Base-by-base conservation (phyloP, 2,113 vertebrate genomes). In the Corapipo altera region DNA sequence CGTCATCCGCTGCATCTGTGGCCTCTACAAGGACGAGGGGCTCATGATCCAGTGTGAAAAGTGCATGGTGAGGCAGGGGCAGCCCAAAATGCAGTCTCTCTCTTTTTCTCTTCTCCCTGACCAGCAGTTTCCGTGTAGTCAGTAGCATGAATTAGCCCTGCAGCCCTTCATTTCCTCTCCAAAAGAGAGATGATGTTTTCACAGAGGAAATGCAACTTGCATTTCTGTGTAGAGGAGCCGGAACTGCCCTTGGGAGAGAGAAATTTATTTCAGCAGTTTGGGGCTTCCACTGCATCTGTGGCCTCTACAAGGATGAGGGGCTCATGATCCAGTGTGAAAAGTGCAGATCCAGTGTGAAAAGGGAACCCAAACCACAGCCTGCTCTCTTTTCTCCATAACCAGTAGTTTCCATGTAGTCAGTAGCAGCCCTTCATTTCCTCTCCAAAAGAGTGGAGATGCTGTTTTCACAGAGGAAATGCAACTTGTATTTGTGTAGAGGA, bases 31-130 rank as follows among this genome's bases (percentile, higher is more conserved):
- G 95, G 99, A 99, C 1, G 99, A 99, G 95, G 99, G 99, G 67
- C 98, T 99, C 67, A 99, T 99, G 99, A 99, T 99, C 98, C 99
- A 99, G 97, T 99, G 99, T 62, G 99, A 99, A 81, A 99, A 99
- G 97, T 99, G 99, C 98, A 99, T 99, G 99, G 99, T 99, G 90
- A 98, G 98, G 75, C 70, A 16, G 52, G 15, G 26, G 32, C 8
- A 8, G 4, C 11, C 7, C 64, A 3, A 5, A 33, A 9, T 7
- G 8, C 35, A 43, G 55, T 44, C 33, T 8, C 13, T 22, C 20
- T 64, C 49, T n/a, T 13, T 6, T 21, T 10, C 12, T 26, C 0
- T 22, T 11, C 41, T 24, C 12, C 8, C 0, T 33, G 11, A 39
- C 20, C 35, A 4, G 49, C 24, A 5, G 24, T 35, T 59, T 30